phyloP scores from a whole-genome alignment of 2,888 invertebrate genomes.

The Drosophila melanosoma region DNA sequence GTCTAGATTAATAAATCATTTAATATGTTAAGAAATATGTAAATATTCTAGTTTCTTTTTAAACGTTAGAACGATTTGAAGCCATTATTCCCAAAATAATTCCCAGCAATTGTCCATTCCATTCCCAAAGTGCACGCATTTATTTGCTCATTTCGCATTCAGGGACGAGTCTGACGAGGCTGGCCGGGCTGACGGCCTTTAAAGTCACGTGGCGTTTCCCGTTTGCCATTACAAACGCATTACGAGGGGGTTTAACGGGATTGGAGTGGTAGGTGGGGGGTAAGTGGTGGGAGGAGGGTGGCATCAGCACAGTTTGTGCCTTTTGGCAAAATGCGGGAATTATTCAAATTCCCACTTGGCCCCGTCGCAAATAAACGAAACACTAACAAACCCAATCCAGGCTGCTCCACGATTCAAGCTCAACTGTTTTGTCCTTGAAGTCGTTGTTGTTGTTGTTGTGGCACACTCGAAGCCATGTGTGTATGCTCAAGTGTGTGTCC shows the following conservation, averaged over 20 bases:
- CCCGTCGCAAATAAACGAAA: conserved; percentile 59
- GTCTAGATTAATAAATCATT: neutral
- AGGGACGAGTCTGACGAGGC: conserved; percentile 23
- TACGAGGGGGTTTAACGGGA: conserved; percentile 25
- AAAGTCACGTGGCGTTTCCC: conserved; percentile 45
- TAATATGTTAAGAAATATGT: neutral
- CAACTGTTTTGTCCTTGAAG: neutral
- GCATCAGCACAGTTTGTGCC: conserved; percentile 29
- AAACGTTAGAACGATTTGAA: neutral
- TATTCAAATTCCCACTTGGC: conserved; percentile 76
- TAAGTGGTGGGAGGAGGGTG: neutral
- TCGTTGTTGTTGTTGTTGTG: conserved; percentile 23
- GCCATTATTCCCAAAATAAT: neutral
- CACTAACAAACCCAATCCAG: conserved; percentile 35
- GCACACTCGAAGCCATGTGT: conserved; percentile 63
- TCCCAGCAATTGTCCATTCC: neutral
- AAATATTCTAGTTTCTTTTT: neutral
- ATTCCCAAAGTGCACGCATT: conserved; percentile 33
- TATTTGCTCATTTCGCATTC: conserved; percentile 68
- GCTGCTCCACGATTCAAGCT: conserved; percentile 1
- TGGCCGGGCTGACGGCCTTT: conserved; percentile 37
- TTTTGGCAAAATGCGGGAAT: conserved; percentile 58
- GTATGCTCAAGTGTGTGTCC: conserved; percentile 68
- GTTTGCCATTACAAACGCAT: conserved; percentile 66
- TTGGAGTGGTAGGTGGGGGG: neutral